Percentiles rank a stretch among this genome's conserved stretches.
phyloP scores from a whole-genome alignment of 2,113 vertebrate genomes.

The Orthonyx spaldingii region DNA sequence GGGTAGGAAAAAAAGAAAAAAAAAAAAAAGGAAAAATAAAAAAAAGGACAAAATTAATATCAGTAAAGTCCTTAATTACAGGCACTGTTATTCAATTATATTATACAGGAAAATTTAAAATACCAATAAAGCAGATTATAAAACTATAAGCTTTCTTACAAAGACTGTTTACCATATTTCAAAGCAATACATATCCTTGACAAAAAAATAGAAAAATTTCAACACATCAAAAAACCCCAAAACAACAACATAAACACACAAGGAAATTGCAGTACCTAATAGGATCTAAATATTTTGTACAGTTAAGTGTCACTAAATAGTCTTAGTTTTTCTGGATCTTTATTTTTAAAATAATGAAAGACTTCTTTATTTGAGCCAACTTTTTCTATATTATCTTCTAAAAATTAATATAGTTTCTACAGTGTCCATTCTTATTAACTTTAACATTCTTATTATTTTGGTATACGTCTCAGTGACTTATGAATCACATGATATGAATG shows the following conservation, averaged over 20 bases:
- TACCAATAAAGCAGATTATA: neutral
- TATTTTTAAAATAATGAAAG: neutral
- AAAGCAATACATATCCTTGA: neutral
- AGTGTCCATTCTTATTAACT: neutral
- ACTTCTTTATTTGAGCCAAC: neutral
- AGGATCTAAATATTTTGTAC: neutral
- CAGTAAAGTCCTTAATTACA: neutral
- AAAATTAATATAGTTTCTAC: neutral
- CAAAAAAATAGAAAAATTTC: neutral
- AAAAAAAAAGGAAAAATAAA: neutral
- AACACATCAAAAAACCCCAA: rapidly evolving
- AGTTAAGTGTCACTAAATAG: neutral
- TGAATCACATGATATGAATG: neutral
- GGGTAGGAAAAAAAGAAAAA: neutral
- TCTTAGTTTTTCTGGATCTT: neutral
- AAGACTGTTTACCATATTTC: neutral
- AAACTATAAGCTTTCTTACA: neutral
- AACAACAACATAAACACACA: neutral
- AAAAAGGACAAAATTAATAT: neutral
- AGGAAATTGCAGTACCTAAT: neutral
- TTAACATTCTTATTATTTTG: neutral
- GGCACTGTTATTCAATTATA: rapidly evolving
- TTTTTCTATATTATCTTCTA: neutral
- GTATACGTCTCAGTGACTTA: neutral
- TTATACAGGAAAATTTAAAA: neutral